phyloP scores from a whole-genome alignment of 2,113 vertebrate genomes.

The Psilopsiagon aymara region DNA sequence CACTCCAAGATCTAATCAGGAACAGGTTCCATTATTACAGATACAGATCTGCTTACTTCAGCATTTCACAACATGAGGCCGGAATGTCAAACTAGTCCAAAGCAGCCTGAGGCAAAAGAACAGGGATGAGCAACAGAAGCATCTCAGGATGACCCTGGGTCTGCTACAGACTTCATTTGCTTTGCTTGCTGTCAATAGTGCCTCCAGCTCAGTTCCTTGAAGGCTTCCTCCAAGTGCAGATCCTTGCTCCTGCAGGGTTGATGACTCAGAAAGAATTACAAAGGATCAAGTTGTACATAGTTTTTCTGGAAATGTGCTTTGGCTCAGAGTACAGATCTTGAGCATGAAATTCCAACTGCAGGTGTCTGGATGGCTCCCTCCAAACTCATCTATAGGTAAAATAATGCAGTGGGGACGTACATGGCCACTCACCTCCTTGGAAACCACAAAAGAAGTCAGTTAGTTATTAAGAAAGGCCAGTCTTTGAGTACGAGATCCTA shows the following conservation, averaged over 20 bases:
- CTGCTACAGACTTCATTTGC: neutral
- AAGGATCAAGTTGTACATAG: neutral
- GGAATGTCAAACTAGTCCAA: conserved; percentile 27
- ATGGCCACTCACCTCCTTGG: neutral
- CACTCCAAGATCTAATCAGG: neutral
- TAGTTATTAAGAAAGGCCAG: neutral
- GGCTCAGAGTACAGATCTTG: neutral
- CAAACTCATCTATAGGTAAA: neutral
- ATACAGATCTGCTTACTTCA: conserved; percentile 17
- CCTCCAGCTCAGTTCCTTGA: conserved; percentile 8
- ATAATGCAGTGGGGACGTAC: neutral
- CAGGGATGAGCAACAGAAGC: neutral
- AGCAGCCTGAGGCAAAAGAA: conserved; percentile 13
- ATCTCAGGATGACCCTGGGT: neutral
- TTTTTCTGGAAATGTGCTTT: conserved; percentile 4
- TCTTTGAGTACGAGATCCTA: neutral
- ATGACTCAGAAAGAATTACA: conserved; percentile 23
- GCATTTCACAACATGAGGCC: conserved; percentile 16
- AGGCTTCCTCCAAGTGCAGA: conserved; percentile 4
- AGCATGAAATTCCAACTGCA: neutral
- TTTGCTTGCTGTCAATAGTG: neutral
- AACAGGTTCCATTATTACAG: neutral
- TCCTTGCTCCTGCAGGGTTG: neutral
- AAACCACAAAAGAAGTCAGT: neutral
- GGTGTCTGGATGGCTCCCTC: neutral